Evolutionary conservation across 2,797 vertebrate species (phyloP).

Genomic region (Poeciliopsis paucimaculata): DNA sequence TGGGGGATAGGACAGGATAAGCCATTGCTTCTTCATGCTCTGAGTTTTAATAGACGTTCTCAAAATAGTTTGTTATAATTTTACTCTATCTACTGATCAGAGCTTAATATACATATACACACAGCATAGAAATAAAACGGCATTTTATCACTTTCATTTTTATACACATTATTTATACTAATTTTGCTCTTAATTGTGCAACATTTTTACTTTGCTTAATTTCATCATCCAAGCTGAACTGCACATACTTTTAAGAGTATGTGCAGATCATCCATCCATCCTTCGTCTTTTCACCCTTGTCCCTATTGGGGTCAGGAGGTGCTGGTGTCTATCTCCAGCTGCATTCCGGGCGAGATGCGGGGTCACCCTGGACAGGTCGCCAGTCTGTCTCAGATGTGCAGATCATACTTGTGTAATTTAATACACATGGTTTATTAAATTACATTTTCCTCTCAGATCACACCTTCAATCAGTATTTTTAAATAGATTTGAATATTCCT

Average conservation of each 20-base stretch:
- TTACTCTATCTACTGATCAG: not conserved
- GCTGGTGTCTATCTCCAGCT: too few species aligned
- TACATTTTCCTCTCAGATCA: not conserved
- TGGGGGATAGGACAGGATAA: too few species aligned
- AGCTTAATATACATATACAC: not conserved
- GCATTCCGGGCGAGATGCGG: too few species aligned
- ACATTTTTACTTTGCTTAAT: not conserved
- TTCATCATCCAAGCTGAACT: not conserved
- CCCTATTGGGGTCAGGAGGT: too few species aligned
- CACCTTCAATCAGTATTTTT: not conserved
- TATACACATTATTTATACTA: not conserved
- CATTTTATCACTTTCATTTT: not conserved
- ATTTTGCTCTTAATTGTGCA: not conserved
- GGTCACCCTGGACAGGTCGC: too few species aligned
- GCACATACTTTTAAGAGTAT: not conserved
- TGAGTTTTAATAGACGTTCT: too few species aligned
- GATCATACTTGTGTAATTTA: too few species aligned
- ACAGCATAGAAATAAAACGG: not conserved
- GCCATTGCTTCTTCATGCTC: too few species aligned
- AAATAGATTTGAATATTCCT: not conserved
- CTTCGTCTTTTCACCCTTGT: too few species aligned
- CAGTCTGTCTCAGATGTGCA: too few species aligned
- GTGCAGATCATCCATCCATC: too few species aligned
- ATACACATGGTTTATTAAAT: not conserved
- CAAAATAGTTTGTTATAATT: too few species aligned